Evolutionary conservation across 2,888 invertebrate genomes (phyloP).

Genomic region (Cartodere bifasciata): DNA sequence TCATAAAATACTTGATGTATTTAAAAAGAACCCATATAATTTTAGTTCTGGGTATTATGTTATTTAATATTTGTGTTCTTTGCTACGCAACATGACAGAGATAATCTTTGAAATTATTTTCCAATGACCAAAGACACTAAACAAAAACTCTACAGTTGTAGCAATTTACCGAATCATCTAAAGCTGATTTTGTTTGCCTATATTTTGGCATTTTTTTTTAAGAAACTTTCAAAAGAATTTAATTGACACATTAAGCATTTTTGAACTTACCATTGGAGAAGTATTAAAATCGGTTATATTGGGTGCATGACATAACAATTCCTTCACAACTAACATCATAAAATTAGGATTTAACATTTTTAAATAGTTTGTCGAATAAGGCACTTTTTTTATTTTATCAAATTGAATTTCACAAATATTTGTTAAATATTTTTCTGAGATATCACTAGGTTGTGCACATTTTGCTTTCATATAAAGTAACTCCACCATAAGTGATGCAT

Average conservation of each 20-base stretch:
- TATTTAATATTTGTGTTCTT: no score
- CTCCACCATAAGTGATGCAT: constrained; percentile 50
- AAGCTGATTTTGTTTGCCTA: no score
- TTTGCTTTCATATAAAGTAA: constrained; percentile 57
- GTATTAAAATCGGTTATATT: constrained; percentile 7
- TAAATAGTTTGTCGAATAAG: constrained; percentile 66
- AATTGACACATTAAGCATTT: neutral
- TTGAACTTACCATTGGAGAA: neutral
- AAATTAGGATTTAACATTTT: constrained; percentile 75
- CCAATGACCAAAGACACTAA: no score
- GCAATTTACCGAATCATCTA: no score
- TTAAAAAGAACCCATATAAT: no score
- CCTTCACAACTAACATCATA: constrained; percentile 62
- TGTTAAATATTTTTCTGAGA: constrained; percentile 46
- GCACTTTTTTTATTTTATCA: constrained; percentile 39
- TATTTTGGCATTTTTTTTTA: no score
- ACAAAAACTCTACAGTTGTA: no score
- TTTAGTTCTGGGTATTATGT: no score
- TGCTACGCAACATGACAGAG: no score
- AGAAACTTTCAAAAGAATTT: no score
- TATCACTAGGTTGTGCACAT: constrained; percentile 41
- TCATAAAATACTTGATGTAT: no score
- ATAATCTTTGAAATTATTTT: no score
- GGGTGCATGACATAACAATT: constrained; percentile 64
- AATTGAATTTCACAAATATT: constrained; percentile 48